These are phyloP conservation scores for Drosophila lacteicornis DNA, from an alignment of 1,140 invertebrate species.

Conservation along the genomic window DNA sequence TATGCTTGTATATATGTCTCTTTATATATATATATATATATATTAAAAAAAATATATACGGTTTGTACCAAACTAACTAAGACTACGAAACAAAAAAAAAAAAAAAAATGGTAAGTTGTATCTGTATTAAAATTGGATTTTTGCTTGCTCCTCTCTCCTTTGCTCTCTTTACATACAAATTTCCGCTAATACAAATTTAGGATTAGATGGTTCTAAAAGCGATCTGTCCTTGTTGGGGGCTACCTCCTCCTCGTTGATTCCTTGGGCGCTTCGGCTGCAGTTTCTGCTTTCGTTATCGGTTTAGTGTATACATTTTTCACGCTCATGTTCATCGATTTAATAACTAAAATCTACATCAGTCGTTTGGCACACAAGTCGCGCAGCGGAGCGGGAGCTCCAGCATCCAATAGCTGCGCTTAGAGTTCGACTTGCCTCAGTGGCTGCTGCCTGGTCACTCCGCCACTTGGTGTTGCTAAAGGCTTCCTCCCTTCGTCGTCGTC, in stretches of 20 bases:
- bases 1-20: slow-evolving; percentile 39
- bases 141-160: background rate
- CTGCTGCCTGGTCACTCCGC: background rate
- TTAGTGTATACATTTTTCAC: slow-evolving; percentile 28
- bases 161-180: slow-evolving; percentile 59
- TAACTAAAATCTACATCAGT: slow-evolving; percentile 84
- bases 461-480: slow-evolving; percentile 7
- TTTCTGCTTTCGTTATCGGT: slow-evolving; percentile 17
- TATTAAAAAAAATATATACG: slow-evolving; percentile 22
- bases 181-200: slow-evolving; percentile 51
- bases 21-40: slow-evolving; percentile 33
- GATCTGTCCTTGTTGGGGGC: background rate
- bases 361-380: slow-evolving; percentile 84
- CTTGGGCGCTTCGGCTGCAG: slow-evolving; percentile 7
- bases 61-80: slow-evolving; percentile 72
- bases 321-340: slow-evolving; percentile 60
- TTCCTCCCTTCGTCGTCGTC: background rate
- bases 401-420: background rate
- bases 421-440: slow-evolving; percentile 6
- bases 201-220: slow-evolving; percentile 38
- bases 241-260: slow-evolving; percentile 10
- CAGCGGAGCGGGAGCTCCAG: slow-evolving; percentile 22
- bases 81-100: slow-evolving; percentile 57
- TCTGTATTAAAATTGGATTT: slow-evolving; percentile 62
- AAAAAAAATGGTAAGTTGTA: slow-evolving; percentile 16